phyloP scores from a whole-genome alignment of 53 echinoderm and acorn worm species.

The Mesocentrotus franciscanus region DNA sequence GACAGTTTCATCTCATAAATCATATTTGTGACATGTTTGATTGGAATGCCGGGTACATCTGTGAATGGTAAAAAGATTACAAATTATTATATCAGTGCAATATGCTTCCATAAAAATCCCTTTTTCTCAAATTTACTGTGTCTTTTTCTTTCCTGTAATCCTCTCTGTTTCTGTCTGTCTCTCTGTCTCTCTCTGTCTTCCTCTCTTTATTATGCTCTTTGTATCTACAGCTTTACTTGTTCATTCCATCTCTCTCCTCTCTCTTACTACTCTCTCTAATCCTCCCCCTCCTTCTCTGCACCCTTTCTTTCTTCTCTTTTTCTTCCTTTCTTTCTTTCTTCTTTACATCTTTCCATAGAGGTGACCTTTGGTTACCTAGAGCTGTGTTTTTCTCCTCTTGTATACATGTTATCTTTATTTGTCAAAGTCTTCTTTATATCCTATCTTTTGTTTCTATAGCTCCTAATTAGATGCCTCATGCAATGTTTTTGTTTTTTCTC shows the following conservation, averaged over 20 bases:
- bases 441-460: neutral
- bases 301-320: neutral
- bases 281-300: neutral
- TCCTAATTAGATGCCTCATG: neutral
- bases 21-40: slow-evolving; percentile 13
- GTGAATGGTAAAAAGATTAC: slow-evolving; percentile 19
- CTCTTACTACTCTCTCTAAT: neutral
- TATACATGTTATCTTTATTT: neutral
- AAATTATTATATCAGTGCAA: neutral
- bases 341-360: too few species aligned
- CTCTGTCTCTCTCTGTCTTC: neutral
- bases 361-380: too few species aligned
- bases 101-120: neutral
- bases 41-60: neutral
- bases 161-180: neutral
- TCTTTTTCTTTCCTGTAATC: neutral
- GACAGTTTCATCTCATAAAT: slow-evolving; percentile 46
- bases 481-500: neutral
- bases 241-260: neutral
- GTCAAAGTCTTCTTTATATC: neutral
- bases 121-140: neutral
- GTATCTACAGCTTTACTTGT: too few species aligned
- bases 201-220: neutral
- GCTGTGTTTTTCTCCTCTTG: neutral
- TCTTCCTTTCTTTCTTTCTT: neutral